Percentiles rank a stretch among this genome's conserved stretches.
phyloP scores from a whole-genome alignment of 2,888 invertebrate species.

The Ochropleura leucogaster region DNA sequence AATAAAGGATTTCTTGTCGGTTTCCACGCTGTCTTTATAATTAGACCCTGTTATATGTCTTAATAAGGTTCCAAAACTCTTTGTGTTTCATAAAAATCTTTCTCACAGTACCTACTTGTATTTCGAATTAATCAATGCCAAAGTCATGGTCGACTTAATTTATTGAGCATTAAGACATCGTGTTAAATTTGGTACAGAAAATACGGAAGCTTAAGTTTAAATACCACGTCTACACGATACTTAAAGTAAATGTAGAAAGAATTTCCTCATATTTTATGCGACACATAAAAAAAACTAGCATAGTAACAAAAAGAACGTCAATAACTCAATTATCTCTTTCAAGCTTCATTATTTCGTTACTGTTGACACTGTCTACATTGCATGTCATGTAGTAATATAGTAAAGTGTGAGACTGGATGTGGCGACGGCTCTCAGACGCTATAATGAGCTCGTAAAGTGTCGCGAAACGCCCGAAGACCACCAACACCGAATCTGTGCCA shows the following conservation, averaged over 20 bases:
- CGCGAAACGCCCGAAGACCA: constrained; percentile 63
- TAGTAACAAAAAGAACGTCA: constrained; percentile 26
- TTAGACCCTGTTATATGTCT: constrained; percentile 48
- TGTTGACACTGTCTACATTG: constrained; percentile 36
- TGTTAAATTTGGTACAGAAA: constrained; percentile 10
- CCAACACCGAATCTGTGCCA: constrained; percentile 64
- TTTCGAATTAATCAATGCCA: constrained; percentile 48
- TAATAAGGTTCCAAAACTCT: constrained; percentile 40
- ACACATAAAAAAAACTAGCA: background rate
- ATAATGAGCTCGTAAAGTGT: constrained; percentile 71
- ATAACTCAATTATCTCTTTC: constrained; percentile 20
- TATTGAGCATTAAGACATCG: constrained; percentile 20
- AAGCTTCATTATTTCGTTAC: constrained; percentile 28
- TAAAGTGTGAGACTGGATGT: constrained; percentile 54
- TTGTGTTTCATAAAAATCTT: constrained; percentile 34
- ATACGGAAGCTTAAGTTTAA: constrained; percentile 14
- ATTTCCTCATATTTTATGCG: background rate
- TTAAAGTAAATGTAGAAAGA: background rate
- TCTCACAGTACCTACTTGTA: constrained; percentile 19
- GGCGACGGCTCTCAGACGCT: constrained; percentile 63
- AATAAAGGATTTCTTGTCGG: constrained; percentile 47
- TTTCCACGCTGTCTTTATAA: constrained; percentile 48
- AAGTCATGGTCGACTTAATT: constrained; percentile 33
- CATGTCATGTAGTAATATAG: constrained; percentile 61
- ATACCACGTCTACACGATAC: background rate